These are phyloP conservation scores for Takifugu ocellatus DNA, from an alignment of 2,797 vertebrate genomes.

Conservation along the genomic window DNA sequence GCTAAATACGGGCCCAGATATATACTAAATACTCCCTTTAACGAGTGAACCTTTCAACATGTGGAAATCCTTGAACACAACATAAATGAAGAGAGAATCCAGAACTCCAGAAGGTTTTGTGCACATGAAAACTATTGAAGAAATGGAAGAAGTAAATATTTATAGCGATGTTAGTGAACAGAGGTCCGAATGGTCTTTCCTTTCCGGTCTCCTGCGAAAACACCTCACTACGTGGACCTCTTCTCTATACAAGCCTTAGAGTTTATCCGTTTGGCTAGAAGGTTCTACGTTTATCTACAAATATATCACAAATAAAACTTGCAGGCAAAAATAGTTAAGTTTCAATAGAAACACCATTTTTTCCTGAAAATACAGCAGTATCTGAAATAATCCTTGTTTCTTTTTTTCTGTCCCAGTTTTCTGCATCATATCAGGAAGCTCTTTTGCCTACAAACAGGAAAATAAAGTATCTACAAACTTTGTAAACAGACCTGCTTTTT, in stretches of 20 bases:
- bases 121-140: conserved; percentile 85
- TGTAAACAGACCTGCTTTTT: conserved; percentile 99
- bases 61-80: conserved; percentile 80
- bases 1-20: conserved; percentile 55
- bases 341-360: conserved; percentile 99
- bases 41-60: conserved; percentile 64
- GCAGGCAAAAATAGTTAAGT: conserved; percentile 99
- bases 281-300: conserved; percentile 98
- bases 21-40: conserved; percentile 49
- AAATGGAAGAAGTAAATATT: conserved; percentile 91
- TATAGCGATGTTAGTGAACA: conserved; percentile 93
- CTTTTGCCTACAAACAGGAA: conserved; percentile 97
- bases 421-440: conserved; percentile 96
- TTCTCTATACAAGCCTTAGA: conserved; percentile 96
- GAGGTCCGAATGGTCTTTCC: conserved; percentile 77
- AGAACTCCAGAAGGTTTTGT: conserved; percentile 80
- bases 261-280: conserved; percentile 99
- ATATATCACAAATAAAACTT: conserved; percentile 99
- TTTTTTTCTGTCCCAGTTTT: conserved; percentile 74
- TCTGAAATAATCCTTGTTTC: conserved; percentile 89
- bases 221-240: conserved; percentile 77
- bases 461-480: conserved; percentile 99
- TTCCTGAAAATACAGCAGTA: conserved; percentile 99
- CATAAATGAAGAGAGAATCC: conserved; percentile 70
- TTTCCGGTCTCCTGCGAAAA: conserved; percentile 49